Percentiles rank a stretch among this genome's conserved stretches.
Evolutionary conservation across 2,888 invertebrate species (phyloP).

Genomic region (Homarus gammarus): DNA sequence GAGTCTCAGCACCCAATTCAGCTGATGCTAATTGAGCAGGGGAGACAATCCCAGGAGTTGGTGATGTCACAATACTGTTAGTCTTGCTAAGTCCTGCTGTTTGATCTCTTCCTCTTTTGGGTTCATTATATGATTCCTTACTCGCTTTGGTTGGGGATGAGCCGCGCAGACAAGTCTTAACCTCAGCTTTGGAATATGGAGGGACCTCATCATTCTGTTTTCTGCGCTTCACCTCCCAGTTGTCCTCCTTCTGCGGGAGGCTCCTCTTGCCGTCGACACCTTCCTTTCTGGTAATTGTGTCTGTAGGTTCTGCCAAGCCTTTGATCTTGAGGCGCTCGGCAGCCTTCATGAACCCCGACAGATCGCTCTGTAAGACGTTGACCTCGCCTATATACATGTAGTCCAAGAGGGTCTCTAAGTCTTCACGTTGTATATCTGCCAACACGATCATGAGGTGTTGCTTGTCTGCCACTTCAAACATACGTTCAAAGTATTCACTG

Average conservation of each 20-base stretch:
- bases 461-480: constrained; percentile 49
- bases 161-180: neutral
- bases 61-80: neutral
- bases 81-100: neutral
- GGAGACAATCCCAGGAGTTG: constrained; percentile 55
- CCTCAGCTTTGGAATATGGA: neutral
- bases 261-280: constrained; percentile 32
- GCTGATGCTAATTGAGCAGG: constrained; percentile 46
- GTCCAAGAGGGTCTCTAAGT: constrained; percentile 94
- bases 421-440: constrained; percentile 94
- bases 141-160: neutral
- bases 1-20: constrained; percentile 30
- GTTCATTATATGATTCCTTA: neutral
- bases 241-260: constrained; percentile 4
- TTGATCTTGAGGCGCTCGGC: constrained; percentile 95
- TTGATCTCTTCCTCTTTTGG: neutral
- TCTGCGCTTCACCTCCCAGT: constrained; percentile 37
- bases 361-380: constrained; percentile 94
- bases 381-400: constrained; percentile 96
- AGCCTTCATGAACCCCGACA: constrained; percentile 91
- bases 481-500: constrained; percentile 60
- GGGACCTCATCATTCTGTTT: constrained; percentile 5
- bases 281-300: constrained; percentile 10
- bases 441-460: constrained; percentile 88
- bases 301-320: constrained; percentile 87